A percentile compares a stretch with the other conserved stretches of the same genome.
Evolutionary conservation across 2,113 vertebrate species (phyloP).

Genomic region (Malaclemys terrapin): DNA sequence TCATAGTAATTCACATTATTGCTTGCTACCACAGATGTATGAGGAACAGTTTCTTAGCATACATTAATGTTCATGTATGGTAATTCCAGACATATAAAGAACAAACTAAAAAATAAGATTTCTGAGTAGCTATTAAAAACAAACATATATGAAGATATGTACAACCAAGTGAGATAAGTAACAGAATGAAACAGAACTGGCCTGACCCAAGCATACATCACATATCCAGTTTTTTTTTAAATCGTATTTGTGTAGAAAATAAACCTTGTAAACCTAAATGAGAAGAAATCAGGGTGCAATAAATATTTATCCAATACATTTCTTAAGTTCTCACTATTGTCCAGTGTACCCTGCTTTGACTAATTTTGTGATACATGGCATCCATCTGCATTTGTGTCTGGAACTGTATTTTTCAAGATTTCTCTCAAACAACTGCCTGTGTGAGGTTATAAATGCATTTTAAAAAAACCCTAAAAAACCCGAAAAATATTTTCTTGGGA

Average conservation of each 20-base stretch:
- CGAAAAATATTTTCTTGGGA: slow-evolving; percentile 48
- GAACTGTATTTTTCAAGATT: slow-evolving; percentile 35
- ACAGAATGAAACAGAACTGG: slow-evolving; percentile 41
- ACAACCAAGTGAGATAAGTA: slow-evolving; percentile 43
- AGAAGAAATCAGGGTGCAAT: slow-evolving; percentile 49
- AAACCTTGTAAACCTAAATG: slow-evolving; percentile 60
- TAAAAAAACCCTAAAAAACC: neutral
- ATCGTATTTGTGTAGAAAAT: slow-evolving; percentile 62
- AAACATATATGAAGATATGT: slow-evolving; percentile 56
- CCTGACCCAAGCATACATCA: slow-evolving; percentile 66
- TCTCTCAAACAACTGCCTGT: neutral
- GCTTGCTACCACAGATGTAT: slow-evolving; percentile 81
- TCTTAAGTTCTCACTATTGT: slow-evolving; percentile 42
- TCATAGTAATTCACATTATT: slow-evolving; percentile 86
- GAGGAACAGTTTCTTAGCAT: slow-evolving; percentile 74
- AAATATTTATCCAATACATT: slow-evolving; percentile 46
- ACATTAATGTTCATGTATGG: slow-evolving; percentile 65
- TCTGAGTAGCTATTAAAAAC: slow-evolving; percentile 55
- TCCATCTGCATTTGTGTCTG: slow-evolving; percentile 38
- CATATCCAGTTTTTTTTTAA: slow-evolving; percentile 46
- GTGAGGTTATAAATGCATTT: slow-evolving; percentile 29
- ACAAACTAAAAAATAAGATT: slow-evolving; percentile 55
- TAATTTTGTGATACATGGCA: slow-evolving; percentile 16
- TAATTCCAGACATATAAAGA: slow-evolving; percentile 69
- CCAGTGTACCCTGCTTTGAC: slow-evolving; percentile 43